Base-by-base conservation (phyloP, 2,797 vertebrate species). In the Lindbergichthys nudifrons region DNA sequence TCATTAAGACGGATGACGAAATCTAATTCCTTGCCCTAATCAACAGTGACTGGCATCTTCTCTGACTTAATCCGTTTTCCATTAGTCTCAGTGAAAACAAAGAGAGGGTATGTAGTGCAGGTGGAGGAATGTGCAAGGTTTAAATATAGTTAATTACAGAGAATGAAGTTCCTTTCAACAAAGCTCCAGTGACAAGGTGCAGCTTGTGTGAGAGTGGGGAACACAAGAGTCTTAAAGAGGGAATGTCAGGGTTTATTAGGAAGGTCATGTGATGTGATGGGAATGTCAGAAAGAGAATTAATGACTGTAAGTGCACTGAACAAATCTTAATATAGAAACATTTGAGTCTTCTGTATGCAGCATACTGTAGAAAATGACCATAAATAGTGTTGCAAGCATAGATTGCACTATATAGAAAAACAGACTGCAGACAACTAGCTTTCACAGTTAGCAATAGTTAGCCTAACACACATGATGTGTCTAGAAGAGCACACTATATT, bases 61-160 rank as follows among this genome's bases (percentile, higher is more conserved):
- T 77, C 43, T 48, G 32, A 68, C 54, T 70, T 77, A 59, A 70
- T 79, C 51, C 41, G 51, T 60, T 78, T 72, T 63, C 32, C 50
- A 63, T 67, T 63, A 64, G 47, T 66, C 43, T 18, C 51, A 65
- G 51, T 66, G 39, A 76, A 72, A 74, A 65, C 11, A 36, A 42
- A 19, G 21, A 15, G 39, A 15, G 3, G 58, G 54, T 30, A 8
- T 32, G 63, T 43, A 18, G 14, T 65, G 58, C 58, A 59, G 26
- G 59, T 80, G 48, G 61, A 65, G 64, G 21, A 60, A 59, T 65
- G 77, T 48, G 18, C 23, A 19, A 8, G 15, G 41, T 54, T 68
- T 39, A 46, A 45, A 65, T 47, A n/a, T 16, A 74, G 30, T 54
- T 65, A 48, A 78, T 65, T 73, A 66, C 7, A 18, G 57, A 42